Base-by-base conservation (phyloP, 1,140 invertebrate genomes). In the Rhagoletis zephyria region DNA sequence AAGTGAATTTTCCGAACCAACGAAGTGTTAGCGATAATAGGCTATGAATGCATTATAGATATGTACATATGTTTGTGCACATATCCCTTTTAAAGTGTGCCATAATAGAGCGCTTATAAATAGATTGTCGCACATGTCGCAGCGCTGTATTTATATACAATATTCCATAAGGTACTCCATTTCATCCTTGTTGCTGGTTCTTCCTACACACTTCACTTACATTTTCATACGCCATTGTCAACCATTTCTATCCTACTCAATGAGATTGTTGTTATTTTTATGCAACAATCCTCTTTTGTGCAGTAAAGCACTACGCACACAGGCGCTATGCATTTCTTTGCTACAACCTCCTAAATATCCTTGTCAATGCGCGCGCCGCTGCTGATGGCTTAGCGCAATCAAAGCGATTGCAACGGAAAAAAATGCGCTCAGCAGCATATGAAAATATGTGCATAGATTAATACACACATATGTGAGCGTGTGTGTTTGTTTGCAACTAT, bases 31-130 rank as follows among this genome's bases (percentile, higher is more conserved):
- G 74, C 74, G 45, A n/a, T 16, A 19, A 51, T 56, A 56, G 3
- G n/a, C 0, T 45, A 42, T 56, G 10, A 12, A 45, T 48, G 5
- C 45, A n/a, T 48, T 12, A 63, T 12, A 42, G 1, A 48, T 4
- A 74, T 16, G 42, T 48, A 3, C 61, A 63, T 63, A 14, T 74
- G 10, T 56, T 5, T 7, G 10, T 56, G 51, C 30, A 30, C 30
- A 30, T 30, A 30, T 30, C 30, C 51, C 51, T 7, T 56, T 56
- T 6, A 63, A n/a, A 14, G 56, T 56, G n/a, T 81, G 19, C 45
- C 59, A 81, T 81, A 81, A 59, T 59, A 81, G 10, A 56, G 48
- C 45, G 74, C 48, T 81, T 56, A 81, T 56, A 81, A 81, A 81
- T 81, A 81, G 74, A n/a, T 81, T 42, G 1, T 56, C 74, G 19